Percentiles rank a stretch among this genome's conserved stretches.
These are phyloP conservation scores for Recurvirostra avosetta DNA, from an alignment of 2,113 vertebrate species.

Conservation along the genomic window DNA sequence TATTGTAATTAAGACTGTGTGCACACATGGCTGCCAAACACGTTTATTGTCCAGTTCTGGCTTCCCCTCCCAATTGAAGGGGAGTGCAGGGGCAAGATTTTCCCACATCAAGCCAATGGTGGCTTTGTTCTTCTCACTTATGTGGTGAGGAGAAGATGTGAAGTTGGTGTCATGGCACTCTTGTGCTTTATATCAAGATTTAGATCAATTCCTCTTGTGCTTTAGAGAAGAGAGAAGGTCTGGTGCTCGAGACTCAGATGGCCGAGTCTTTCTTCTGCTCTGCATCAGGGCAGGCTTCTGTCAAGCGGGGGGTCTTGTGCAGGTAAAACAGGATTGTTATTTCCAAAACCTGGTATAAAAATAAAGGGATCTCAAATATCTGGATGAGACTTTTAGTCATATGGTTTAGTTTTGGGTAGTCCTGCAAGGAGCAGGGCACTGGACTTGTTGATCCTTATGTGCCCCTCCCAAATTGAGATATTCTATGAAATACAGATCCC, in stretches of 20 bases:
- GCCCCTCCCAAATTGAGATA: not conserved
- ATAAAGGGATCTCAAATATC: not conserved
- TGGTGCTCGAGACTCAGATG: not conserved
- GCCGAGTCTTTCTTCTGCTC: not conserved
- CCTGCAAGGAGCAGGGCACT: not conserved
- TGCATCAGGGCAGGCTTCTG: not conserved
- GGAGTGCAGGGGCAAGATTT: not conserved
- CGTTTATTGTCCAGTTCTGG: not conserved
- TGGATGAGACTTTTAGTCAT: not conserved
- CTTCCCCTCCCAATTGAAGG: not conserved
- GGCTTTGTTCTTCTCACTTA: not conserved
- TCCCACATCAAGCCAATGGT: not conserved
- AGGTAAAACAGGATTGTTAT: not conserved
- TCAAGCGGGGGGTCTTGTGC: not conserved
- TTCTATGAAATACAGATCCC: not conserved
- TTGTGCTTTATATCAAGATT: not conserved
- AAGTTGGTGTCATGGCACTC: not conserved
- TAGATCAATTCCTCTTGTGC: not conserved
- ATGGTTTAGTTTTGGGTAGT: not conserved
- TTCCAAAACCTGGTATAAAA: not conserved
- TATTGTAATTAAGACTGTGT: not conserved
- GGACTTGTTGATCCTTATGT: not conserved
- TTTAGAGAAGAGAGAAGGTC: not conserved
- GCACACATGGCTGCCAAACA: not conserved
- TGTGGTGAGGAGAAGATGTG: not conserved